These are phyloP conservation scores for Notodonta dromedarius DNA, from an alignment of 2,888 invertebrate genomes.

Conservation along the genomic window DNA sequence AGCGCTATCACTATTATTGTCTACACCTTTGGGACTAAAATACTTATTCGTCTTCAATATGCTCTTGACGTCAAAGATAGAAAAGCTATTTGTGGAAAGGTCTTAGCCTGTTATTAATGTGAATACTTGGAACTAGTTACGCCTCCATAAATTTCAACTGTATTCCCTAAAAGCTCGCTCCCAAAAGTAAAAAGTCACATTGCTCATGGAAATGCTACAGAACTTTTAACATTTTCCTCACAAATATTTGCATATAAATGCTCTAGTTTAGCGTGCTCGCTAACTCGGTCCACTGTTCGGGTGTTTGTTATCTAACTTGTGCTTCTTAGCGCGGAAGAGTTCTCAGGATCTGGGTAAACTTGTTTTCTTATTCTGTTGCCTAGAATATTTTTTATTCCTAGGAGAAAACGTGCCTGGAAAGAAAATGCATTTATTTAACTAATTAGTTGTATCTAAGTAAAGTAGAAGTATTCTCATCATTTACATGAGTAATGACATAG, in stretches of 20 bases:
- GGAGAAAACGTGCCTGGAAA: too few species aligned
- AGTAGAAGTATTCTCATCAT: too few species aligned
- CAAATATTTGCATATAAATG: slow-evolving; percentile 44
- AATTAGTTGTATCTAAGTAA: too few species aligned
- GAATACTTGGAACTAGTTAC: slow-evolving; percentile 9
- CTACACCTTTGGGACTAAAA: background rate
- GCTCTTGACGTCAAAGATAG: background rate
- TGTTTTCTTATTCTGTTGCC: background rate
- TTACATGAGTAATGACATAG: too few species aligned
- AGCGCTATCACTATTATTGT: background rate
- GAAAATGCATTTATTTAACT: too few species aligned
- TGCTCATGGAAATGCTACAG: slow-evolving; percentile 22
- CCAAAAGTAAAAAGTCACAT: slow-evolving; percentile 26
- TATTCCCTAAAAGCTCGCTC: slow-evolving; percentile 8
- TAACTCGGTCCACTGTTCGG: slow-evolving; percentile 18
- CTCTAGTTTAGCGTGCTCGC: slow-evolving; percentile 29
- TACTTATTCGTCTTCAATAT: slow-evolving; percentile 2
- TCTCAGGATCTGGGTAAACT: background rate
- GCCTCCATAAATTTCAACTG: slow-evolving; percentile 5
- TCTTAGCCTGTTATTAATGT: slow-evolving; percentile 17
- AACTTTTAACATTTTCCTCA: slow-evolving; percentile 27
- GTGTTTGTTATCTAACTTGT: slow-evolving; percentile 20
- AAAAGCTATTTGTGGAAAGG: slow-evolving; percentile 7
- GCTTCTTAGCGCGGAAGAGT: background rate
- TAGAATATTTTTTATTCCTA: background rate